Evolutionary conservation across 2,113 vertebrate genomes (phyloP), one percentile per base, ranked within the genome.

Genomic region (Drymodes brunneopygia): DNA sequence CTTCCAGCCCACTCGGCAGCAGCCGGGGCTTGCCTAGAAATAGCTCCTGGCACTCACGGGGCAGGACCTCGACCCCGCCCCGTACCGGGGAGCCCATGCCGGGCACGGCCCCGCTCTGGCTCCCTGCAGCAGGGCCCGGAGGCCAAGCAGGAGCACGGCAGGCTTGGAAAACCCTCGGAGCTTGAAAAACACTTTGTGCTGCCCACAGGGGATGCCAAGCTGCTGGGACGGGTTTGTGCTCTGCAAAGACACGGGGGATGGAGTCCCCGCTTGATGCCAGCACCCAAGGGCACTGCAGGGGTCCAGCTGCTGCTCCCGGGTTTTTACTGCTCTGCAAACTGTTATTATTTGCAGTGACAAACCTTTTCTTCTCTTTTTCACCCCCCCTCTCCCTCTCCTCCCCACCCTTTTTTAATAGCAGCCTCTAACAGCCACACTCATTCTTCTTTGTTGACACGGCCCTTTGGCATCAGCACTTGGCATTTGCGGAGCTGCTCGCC

Each of bases 401-500:
- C 80, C 96, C 94, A 82, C 96, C 96, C 95, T 92, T 61, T 95
- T 95, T 96, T 96, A 97, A 96, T 92, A 95, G 95, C 95, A 92
- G 94, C 89, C 81, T 97, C 78, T 95, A 96, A 95, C 93, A 90
- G 90, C 94, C 93, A 91, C 95, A 47, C 73, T 96, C 95, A 93
- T 96, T 97, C 96, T 95, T 96, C 95, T 95, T 90, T 93, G 86
- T 94, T 95, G 96, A 97, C 96, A 95, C 28, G 96, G 95, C 96
- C 93, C 95, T 96, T 95, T 96, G 97, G 96, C 96, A 91, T 77
- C 91, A 61, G 94, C 91, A 81, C 96, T 97, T 97, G 97, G 96
- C 95, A 95, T 94, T 91, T 96, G 93, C 35, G 54, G 93, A 95
- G 92, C 86, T 48, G 81, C 83, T 91, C 35, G 8, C 81, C 90